Evolutionary conservation across 1,140 invertebrate species (phyloP).

Genomic region (Zaprionus ornatus): DNA sequence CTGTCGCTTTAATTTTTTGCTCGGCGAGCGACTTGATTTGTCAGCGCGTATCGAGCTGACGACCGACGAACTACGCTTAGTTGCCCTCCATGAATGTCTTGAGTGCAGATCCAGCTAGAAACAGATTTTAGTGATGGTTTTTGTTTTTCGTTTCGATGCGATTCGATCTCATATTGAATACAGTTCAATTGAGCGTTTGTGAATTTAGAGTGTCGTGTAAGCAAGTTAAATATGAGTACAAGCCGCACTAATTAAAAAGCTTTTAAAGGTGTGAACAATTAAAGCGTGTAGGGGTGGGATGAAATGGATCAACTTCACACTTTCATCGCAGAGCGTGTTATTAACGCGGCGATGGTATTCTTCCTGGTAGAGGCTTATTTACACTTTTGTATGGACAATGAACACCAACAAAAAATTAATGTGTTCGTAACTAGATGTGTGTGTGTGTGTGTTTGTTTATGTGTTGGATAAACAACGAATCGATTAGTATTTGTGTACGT

Average conservation of each 20-base stretch:
- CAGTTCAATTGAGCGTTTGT: background rate
- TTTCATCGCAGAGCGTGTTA: background rate
- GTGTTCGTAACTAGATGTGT: constrained; percentile 16
- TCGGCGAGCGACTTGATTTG: constrained; percentile 44
- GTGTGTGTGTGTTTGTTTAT: constrained; percentile 21
- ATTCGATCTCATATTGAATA: background rate
- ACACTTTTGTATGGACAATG: background rate
- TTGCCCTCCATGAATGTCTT: constrained; percentile 72
- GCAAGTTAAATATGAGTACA: constrained; percentile 3
- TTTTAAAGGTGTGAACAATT: constrained; percentile 15
- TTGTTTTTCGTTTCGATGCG: constrained; percentile 3
- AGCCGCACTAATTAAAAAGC: constrained; percentile 21
- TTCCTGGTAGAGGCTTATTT: background rate
- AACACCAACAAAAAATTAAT: constrained; percentile 28
- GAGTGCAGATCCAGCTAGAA: constrained; percentile 75
- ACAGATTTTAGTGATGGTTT: constrained; percentile 67
- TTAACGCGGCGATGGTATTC: background rate
- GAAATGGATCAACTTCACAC: background rate
- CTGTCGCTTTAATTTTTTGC: constrained; percentile 57
- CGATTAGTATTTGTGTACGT: constrained; percentile 78
- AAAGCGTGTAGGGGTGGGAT: constrained; percentile 23
- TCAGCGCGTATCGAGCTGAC: constrained; percentile 52
- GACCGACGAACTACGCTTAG: constrained; percentile 69
- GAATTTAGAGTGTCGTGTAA: constrained; percentile 11
- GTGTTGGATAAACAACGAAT: constrained; percentile 69